Conservation (phyloP, 2,797 vertebrate species). For the Pseudochirops corinnae region DNA sequence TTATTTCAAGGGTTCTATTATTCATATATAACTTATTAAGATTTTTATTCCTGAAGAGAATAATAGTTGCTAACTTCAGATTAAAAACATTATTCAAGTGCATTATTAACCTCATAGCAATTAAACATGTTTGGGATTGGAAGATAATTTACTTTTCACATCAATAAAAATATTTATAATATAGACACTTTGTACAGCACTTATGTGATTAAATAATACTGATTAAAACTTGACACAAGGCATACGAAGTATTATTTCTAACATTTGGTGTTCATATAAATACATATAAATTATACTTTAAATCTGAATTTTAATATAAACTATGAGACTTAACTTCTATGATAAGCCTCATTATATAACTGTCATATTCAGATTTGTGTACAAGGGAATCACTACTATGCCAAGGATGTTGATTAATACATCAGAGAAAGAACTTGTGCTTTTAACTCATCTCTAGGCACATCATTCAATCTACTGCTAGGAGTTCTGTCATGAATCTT, state of each 20-base stretch:
- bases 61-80: not conserved
- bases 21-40: not conserved
- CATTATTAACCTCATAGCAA: not conserved
- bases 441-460: not conserved
- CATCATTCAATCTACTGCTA: constrained; percentile 10
- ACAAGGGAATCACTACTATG: constrained; percentile 32
- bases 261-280: not conserved
- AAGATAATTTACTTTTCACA: not conserved
- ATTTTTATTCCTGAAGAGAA: not conserved
- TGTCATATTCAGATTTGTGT: constrained; percentile 22
- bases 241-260: not conserved
- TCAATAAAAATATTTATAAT: not conserved
- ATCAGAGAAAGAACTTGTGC: not conserved
- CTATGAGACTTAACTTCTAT: not conserved
- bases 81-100: not conserved
- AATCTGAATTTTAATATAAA: not conserved
- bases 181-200: not conserved
- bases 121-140: not conserved
- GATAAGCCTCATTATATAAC: constrained; percentile 8
- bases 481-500: constrained; percentile 38
- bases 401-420: constrained; percentile 39
- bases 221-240: not conserved
- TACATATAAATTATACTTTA: not conserved
- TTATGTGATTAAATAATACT: not conserved
- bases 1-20: not conserved